Evolutionary conservation across 2,797 vertebrate species (phyloP), one percentile per base, ranked within the genome.

Genomic region (Muscicapa comitata): DNA sequence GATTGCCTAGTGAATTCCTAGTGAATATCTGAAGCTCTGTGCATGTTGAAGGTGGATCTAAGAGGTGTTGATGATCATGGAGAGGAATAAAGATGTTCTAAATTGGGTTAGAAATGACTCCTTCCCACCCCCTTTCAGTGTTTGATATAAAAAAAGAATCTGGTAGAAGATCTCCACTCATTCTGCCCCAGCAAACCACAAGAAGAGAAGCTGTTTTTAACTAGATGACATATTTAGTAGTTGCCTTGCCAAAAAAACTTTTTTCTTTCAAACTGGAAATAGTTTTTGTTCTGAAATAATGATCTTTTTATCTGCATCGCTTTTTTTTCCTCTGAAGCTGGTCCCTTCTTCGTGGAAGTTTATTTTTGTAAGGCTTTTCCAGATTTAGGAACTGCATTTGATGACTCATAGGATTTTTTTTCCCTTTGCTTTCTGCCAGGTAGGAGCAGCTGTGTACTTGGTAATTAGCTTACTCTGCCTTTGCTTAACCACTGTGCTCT

Each of bases 351-450:
- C 0, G 2, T 50, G 12, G 28, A 61, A 78, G 82, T 93, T 92
- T 93, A 66, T 96, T 96, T 93, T 87, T 88, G 28, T 83, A 78
- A 96, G 76, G 58, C 59, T 83, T 90, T 50, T 86, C 59, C 95
- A 85, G 80, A 89, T 96, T 96, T 95, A 94, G 90, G 66, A 91
- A n/a, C 95, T 76, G 71, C 50, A 21, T 92, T 89, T 91, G 85
- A 91, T 88, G 92, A 78, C 76, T 96, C 83, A 63, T 33, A 82
- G 47, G 43, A 57, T 79, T 91, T 94, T 61, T 61, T 31, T 48
- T n/a, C 29, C 86, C 73, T 51, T 76, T 91, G 71, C 95, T 84
- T 73, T 86, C 10, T 93, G 84, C 89, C 75, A 93, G 79, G 76
- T 95, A 91, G 58, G 79, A 95, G 90, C 92, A 95, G 93, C 68